Conservation (phyloP, 2,888 invertebrate species). For the Augochlorella aurata region DNA sequence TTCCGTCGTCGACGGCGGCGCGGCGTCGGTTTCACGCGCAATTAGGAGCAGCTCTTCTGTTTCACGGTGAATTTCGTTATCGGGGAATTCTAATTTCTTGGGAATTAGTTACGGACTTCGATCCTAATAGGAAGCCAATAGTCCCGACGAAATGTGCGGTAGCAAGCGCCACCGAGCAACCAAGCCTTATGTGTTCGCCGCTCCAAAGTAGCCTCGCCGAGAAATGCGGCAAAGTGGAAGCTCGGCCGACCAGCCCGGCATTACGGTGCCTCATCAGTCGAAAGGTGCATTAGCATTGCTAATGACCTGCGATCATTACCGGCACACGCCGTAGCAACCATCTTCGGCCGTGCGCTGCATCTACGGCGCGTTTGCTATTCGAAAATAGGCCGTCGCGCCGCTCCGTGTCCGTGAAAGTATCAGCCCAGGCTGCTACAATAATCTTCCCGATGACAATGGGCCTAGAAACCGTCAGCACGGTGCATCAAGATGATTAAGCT, state of each 20-base stretch:
- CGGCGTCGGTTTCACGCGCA: conserved; percentile 22
- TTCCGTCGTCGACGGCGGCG: not conserved
- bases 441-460: conserved; percentile 26
- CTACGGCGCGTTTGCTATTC: conserved; percentile 58
- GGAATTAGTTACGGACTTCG: conserved; percentile 52
- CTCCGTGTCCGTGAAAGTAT: conserved; percentile 23
- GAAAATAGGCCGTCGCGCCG: conserved; percentile 53
- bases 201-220: conserved; percentile 64
- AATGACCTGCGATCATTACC: conserved; percentile 79
- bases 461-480: not conserved
- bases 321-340: conserved; percentile 71
- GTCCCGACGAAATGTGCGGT: conserved; percentile 62
- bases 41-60: conserved; percentile 23
- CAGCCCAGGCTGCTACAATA: conserved; percentile 23
- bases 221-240: conserved; percentile 61
- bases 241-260: conserved; percentile 63
- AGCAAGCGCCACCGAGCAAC: conserved; percentile 21
- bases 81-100: conserved; percentile 55
- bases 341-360: conserved; percentile 37
- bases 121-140: conserved; percentile 70
- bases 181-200: conserved; percentile 35
- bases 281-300: conserved; percentile 81
- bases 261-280: conserved; percentile 79
- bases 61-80: conserved; percentile 23
- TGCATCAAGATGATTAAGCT: not conserved